Base-by-base conservation (phyloP, 2,888 invertebrate species). In the Pterobdella sp. region DNA sequence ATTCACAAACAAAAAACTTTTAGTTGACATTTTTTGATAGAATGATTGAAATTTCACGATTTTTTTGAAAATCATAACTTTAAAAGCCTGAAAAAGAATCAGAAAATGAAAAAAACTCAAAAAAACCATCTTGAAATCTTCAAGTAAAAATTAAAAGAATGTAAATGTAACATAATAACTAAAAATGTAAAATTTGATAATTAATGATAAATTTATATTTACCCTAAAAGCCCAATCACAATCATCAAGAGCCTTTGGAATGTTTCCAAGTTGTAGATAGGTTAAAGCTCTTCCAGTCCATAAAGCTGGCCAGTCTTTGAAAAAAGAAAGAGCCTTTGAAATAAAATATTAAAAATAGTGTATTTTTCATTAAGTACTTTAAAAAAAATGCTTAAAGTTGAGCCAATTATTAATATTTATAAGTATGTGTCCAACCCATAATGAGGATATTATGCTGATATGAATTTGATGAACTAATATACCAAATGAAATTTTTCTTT, bases 171-270 rank as follows among this genome's bases (percentile, higher is more conserved):
- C n/a, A 60, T 60, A 60, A 60, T 10, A 60, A 60, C n/a, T 26
- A 60, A 3, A 60, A 26, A 26, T 60, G 29, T 1, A 60, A 60
- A 26, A 60, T 60, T 60, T 60, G 26, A 60, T 3, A 3, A 49
- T 18, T 49, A n/a, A 49, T 49, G 52, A 49, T 49, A n/a, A 49
- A n/a, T n/a, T 14, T 26, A 22, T 26, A 56, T 26, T 26, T n/a
- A 71, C 71, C 63, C 60, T 71, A 32, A 71, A 71, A 1, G 71
- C 71, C 71, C 71, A 71, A 35, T 63, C 60, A 34, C 71, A 71
- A n/a, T 71, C 71, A n/a, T 32, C 18, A 31, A 71, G 34, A 4
- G 71, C 71, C 36, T 71, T 32, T n/a, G 34, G 32, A 14, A 26
- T 7, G n/a, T 71, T 56, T 22, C 71, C 71, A 22, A 71, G 26